phyloP scores from a whole-genome alignment of 2,797 vertebrate species.

The Sebastes taczanowskii region DNA sequence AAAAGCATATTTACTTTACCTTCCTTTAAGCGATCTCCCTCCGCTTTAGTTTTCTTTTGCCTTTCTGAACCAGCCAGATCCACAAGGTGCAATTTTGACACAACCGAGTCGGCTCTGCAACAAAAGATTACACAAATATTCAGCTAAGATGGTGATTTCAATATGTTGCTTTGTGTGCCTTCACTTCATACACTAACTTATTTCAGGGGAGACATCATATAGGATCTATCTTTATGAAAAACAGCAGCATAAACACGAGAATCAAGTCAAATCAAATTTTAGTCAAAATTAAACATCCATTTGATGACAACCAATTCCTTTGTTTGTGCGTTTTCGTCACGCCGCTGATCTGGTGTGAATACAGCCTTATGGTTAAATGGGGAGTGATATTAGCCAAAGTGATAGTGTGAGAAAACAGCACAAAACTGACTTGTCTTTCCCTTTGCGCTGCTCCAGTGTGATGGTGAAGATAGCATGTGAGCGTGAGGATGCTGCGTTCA shows the following conservation, averaged over 20 bases:
- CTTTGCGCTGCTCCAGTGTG: slow-evolving; percentile 90
- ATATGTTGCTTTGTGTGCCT: not conserved
- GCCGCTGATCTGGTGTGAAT: no score
- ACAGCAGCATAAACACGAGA: not conserved
- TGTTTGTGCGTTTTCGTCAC: no score
- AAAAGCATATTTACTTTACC: slow-evolving; percentile 74
- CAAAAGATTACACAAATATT: slow-evolving; percentile 6
- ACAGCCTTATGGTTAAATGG: not conserved
- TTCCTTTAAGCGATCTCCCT: slow-evolving; percentile 95
- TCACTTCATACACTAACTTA: not conserved
- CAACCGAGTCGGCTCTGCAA: slow-evolving; percentile 84
- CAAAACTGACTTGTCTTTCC: slow-evolving; percentile 87
- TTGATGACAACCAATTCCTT: not conserved
- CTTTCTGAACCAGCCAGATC: slow-evolving; percentile 97
- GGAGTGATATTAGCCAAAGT: not conserved
- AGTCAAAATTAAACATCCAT: not conserved
- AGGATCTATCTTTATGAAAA: not conserved
- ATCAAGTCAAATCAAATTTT: not conserved
- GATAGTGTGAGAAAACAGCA: not conserved
- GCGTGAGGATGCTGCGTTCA: slow-evolving; percentile 96
- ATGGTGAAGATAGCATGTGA: slow-evolving; percentile 98
- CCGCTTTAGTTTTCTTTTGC: slow-evolving; percentile 97
- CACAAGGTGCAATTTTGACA: slow-evolving; percentile 94
- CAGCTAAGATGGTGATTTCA: not conserved
- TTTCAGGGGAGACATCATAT: not conserved